phyloP scores from a whole-genome alignment of 2,888 invertebrate species.

The Steromphala cineraria region DNA sequence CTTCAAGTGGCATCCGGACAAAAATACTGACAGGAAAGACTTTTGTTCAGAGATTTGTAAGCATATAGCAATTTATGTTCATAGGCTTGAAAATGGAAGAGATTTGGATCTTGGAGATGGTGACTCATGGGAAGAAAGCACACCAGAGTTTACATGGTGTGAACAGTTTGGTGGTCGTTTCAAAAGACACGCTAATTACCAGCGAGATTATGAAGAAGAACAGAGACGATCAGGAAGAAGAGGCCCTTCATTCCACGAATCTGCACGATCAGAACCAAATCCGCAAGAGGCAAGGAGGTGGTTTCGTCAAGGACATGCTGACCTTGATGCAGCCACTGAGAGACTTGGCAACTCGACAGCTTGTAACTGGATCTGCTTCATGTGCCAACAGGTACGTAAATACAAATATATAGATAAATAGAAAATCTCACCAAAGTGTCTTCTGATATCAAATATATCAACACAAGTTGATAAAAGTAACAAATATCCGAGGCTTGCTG shows the following conservation, averaged over 20 bases:
- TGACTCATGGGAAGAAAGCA: background rate
- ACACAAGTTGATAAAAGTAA: too few species aligned
- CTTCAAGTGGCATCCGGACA: constrained; percentile 56
- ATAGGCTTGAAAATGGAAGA: constrained; percentile 36
- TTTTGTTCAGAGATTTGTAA: constrained; percentile 45
- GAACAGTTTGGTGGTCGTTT: background rate
- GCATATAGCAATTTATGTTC: constrained; percentile 39
- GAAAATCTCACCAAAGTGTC: too few species aligned
- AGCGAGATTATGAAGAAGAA: background rate
- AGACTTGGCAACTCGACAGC: constrained; percentile 31
- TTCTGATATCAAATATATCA: too few species aligned
- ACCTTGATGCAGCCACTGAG: constrained; percentile 42
- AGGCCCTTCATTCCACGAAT: background rate
- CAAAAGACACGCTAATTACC: background rate
- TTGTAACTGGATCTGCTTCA: constrained; percentile 56
- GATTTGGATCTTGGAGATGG: constrained; percentile 31
- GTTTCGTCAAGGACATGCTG: constrained; percentile 51
- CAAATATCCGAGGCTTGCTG: too few species aligned
- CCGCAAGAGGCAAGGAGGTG: constrained; percentile 50
- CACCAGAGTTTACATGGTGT: background rate
- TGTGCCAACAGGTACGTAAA: constrained; percentile 51
- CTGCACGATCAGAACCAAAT: constrained; percentile 9
- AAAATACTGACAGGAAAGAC: constrained; percentile 42
- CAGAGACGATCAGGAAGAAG: background rate
- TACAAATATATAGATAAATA: too few species aligned